Evolutionary conservation across 2,113 vertebrate genomes (phyloP).

Genomic region (Protobothrops flavoviridis): DNA sequence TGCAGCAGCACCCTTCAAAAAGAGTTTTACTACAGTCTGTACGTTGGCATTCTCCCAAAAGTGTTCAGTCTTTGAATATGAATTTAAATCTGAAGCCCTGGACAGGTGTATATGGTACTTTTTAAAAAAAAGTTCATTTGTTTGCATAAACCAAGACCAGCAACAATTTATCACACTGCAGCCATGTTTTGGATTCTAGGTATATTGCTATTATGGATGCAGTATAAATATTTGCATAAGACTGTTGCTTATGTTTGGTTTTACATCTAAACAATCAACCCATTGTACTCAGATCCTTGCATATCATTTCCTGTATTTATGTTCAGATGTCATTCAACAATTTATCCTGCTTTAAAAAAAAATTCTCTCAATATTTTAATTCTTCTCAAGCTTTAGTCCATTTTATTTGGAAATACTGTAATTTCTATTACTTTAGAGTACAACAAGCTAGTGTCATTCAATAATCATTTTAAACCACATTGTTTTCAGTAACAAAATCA

Average conservation of each 20-base stretch:
- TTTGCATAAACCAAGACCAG: constrained; percentile 9
- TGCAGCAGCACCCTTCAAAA: not conserved
- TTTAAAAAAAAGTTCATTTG: constrained; percentile 17
- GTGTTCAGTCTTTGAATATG: not conserved
- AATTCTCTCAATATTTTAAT: not conserved
- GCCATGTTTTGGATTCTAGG: not conserved
- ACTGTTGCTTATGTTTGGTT: not conserved
- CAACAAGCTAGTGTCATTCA: not conserved
- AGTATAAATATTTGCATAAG: constrained; percentile 5
- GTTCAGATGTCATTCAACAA: constrained; percentile 33
- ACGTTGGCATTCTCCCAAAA: not conserved
- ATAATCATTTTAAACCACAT: not conserved
- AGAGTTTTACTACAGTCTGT: not conserved
- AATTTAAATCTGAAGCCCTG: not conserved
- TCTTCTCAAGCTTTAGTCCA: not conserved
- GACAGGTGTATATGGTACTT: not conserved
- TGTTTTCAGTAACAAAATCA: not conserved
- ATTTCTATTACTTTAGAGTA: not conserved
- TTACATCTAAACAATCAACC: not conserved
- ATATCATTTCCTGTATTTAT: constrained; percentile 56
- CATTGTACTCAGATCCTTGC: constrained; percentile 38
- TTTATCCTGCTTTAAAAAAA: constrained; percentile 13
- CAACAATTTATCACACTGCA: constrained; percentile 12
- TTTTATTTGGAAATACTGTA: not conserved
- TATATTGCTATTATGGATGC: not conserved